A percentile compares a stretch with the other conserved stretches of the same genome.
phyloP scores from a whole-genome alignment of 1,140 invertebrate species.

The Batillaria attramentaria region DNA sequence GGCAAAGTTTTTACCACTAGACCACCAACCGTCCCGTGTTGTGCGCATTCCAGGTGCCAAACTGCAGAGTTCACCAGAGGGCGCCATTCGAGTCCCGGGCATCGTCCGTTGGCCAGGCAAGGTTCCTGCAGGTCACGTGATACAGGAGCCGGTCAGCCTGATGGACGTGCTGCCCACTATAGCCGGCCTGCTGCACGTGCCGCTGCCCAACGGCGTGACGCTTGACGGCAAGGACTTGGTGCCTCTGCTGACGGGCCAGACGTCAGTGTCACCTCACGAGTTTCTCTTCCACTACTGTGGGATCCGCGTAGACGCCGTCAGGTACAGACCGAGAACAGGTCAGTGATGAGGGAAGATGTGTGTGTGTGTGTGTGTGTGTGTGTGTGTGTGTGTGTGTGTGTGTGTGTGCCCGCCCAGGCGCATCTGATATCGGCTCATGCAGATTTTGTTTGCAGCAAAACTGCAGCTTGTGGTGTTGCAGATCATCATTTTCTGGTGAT shows the following conservation, averaged over 20 bases:
- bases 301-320: constrained; percentile 60
- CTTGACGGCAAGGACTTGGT: constrained; percentile 65
- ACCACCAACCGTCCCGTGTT: no score
- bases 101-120: constrained; percentile 65
- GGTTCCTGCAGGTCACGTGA: constrained; percentile 51
- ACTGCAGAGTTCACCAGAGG: constrained; percentile 70
- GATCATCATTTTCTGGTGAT: no score
- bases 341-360: constrained; percentile 1
- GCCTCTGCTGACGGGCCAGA: constrained; percentile 52
- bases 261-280: constrained; percentile 52
- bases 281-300: constrained; percentile 68
- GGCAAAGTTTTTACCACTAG: no score
- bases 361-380: constrained; percentile 18
- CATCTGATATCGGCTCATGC: no score
- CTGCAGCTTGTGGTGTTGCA: no score
- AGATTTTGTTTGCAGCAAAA: no score
- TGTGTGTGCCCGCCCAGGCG: neutral
- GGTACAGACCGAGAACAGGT: constrained; percentile 55
- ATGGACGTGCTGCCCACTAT: constrained; percentile 73
- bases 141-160: constrained; percentile 65
- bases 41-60: constrained; percentile 68
- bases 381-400: constrained; percentile 18
- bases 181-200: constrained; percentile 45
- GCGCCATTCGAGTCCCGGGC: constrained; percentile 72
- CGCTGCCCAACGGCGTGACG: constrained; percentile 35